Percentiles rank a stretch among this genome's conserved stretches.
Evolutionary conservation across 2,113 vertebrate species (phyloP).

Genomic region (Carlito syrichta): DNA sequence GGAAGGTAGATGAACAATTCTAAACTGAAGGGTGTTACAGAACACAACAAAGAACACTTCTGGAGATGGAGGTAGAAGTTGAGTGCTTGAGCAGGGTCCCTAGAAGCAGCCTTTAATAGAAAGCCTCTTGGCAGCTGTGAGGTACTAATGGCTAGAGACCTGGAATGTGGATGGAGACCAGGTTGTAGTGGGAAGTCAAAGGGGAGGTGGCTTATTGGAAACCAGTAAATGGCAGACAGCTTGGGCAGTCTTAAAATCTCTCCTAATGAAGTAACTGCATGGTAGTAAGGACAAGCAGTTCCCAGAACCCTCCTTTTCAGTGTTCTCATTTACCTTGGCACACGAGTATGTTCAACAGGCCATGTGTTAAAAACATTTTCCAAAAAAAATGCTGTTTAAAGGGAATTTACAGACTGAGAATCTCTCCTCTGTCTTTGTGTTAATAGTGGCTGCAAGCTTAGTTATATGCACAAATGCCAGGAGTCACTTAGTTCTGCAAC

Average conservation of each 20-base stretch:
- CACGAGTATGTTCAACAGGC: conserved; percentile 76
- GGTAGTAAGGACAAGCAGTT: conserved; percentile 89
- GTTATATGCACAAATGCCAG: conserved; percentile 66
- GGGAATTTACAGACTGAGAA: conserved; percentile 80
- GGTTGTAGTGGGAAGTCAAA: conserved; percentile 84
- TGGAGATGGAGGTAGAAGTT: conserved; percentile 72
- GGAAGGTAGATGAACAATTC: conserved; percentile 52
- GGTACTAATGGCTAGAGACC: conserved; percentile 61
- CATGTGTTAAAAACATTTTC: conserved; percentile 70
- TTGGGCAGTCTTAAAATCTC: conserved; percentile 72
- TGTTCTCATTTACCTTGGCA: conserved; percentile 78
- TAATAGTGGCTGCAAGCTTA: conserved; percentile 59
- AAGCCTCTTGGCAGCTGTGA: conserved; percentile 65
- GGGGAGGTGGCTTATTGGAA: conserved; percentile 78
- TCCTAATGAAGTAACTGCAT: conserved; percentile 83
- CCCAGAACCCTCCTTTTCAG: conserved; percentile 72
- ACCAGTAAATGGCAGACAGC: conserved; percentile 71
- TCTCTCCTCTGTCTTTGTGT: conserved; percentile 14
- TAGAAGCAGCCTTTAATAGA: conserved; percentile 83
- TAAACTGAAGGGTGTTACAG: neutral
- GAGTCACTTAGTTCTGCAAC: conserved; percentile 49
- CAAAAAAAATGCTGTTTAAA: conserved; percentile 84
- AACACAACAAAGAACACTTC: neutral
- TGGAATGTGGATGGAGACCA: conserved; percentile 68
- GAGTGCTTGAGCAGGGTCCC: conserved; percentile 73